These are phyloP conservation scores for Xylocopa sonorina DNA, from an alignment of 1,140 invertebrate genomes.

Conservation along the genomic window DNA sequence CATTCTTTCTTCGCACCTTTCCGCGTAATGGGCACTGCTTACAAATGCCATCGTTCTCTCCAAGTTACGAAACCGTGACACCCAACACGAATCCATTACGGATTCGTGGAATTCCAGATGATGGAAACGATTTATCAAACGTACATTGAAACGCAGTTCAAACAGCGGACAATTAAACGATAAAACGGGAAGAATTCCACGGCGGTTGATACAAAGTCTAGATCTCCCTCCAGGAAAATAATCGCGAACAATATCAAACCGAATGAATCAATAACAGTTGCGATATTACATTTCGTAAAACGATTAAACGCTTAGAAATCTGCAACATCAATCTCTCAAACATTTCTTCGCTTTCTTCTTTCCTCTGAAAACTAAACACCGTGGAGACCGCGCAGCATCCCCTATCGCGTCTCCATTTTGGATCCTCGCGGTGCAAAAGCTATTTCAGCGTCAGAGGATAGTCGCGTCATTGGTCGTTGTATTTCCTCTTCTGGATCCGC, in stretches of 20 bases:
- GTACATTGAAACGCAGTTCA: neutral
- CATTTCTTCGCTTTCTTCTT: too few relatives aligned
- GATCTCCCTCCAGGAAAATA: too few relatives aligned
- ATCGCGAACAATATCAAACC: too few relatives aligned
- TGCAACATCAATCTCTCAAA: too few relatives aligned
- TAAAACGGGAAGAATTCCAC: neutral
- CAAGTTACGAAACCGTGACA: neutral
- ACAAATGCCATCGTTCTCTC: neutral
- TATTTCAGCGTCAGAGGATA: neutral
- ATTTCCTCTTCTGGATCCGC: constrained; percentile 21
- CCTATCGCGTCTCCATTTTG: too few relatives aligned
- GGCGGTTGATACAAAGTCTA: neutral
- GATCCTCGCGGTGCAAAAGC: too few relatives aligned
- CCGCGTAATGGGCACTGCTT: neutral
- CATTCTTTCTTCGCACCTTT: neutral
- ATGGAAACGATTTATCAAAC: neutral
- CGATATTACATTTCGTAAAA: too few relatives aligned
- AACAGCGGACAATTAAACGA: neutral
- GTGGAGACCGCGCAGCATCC: too few relatives aligned
- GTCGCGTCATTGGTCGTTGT: constrained; percentile 21
- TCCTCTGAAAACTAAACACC: too few relatives aligned
- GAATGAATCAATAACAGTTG: too few relatives aligned
- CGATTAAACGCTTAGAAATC: too few relatives aligned
- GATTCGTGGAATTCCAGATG: neutral
- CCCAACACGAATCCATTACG: neutral